Conservation (phyloP, 2,888 invertebrate genomes). For the Anagyrus pseudococci region DNA sequence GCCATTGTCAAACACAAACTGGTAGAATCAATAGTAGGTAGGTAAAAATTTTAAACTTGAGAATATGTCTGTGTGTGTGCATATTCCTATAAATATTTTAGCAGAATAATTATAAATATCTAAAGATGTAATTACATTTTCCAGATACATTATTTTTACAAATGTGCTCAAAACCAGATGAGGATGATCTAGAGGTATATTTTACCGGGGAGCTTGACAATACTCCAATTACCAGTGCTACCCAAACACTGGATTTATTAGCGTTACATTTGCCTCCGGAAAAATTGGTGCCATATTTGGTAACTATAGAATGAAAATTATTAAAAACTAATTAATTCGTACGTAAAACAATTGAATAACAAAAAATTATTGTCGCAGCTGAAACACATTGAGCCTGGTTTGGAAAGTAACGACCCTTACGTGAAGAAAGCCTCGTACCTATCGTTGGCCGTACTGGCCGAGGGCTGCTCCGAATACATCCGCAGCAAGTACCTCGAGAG, state of each 20-base stretch:
- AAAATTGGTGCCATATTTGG: conserved; percentile 74
- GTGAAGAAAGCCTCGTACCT: conserved; percentile 76
- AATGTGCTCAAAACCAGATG: conserved; percentile 70
- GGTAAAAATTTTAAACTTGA: conserved; percentile 9
- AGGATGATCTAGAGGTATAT: conserved; percentile 71
- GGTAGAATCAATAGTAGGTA: conserved; percentile 67
- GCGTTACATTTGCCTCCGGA: conserved; percentile 79
- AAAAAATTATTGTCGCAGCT: conserved; percentile 57
- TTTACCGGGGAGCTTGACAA: conserved; percentile 71
- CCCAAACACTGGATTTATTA: conserved; percentile 76
- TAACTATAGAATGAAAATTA: conserved; percentile 50
- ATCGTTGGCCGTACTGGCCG: conserved; percentile 76
- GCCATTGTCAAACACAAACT: conserved; percentile 74
- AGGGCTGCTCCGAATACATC: conserved; percentile 80
- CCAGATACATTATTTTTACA: conserved; percentile 70
- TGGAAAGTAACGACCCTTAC: conserved; percentile 69
- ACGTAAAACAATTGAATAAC: background rate
- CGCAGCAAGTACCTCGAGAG: conserved; percentile 73
- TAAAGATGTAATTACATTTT: background rate
- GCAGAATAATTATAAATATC: no score
- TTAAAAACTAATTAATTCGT: no score
- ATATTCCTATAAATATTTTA: no score
- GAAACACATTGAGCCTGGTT: conserved; percentile 69
- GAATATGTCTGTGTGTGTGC: background rate
- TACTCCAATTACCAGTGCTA: conserved; percentile 72